Base-by-base conservation (phyloP, 2,113 vertebrate species). In the Boleophthalmus pectinirostris region DNA sequence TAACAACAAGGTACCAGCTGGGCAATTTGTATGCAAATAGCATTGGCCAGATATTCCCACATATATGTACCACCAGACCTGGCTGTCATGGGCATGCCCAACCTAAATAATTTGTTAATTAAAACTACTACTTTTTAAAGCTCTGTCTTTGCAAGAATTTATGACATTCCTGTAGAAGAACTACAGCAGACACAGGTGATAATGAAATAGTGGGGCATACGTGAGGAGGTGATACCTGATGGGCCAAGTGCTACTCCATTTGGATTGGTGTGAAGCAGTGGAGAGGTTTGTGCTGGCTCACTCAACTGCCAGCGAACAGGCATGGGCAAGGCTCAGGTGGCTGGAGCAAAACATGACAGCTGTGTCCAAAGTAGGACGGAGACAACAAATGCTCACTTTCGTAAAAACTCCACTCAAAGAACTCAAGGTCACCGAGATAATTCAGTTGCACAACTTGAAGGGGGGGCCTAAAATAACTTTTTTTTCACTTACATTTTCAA, bases 1-100 rank as follows among this genome's bases (percentile, higher is more conserved):
- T 94, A 91, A 91, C 92, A 87, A 93, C 92, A 92, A 93, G 91
- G 92, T 94, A 92, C 88, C 93, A 94, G 90, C 92, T 94, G 93
- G 91, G 79, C 89, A 93, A 93, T 94, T 93, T 93, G 92, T 89
- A 93, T 94, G 92, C 91, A 93, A 94, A 94, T 93, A 71, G 84
- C 13, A 86, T 84, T 77, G 90, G 89, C 87, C 89, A 89, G 83
- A 90, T 91, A 88, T 88, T 71, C 74, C 82, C 78, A 75, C 71
- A 82, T 85, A 81, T 88, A 87, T 85, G 80, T 87, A 87, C 74
- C 72, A 74, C 78, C 85, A 69, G 82, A 89, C 88, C 88, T 89
- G 90, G 88, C 91, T 89, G 77, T 90, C 88, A 90, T 91, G 88
- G 89, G 88, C 90, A 93, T 89, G 77, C 66, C 85, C 70, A 65